Evolutionary conservation across 2,888 invertebrate species (phyloP), one percentile per base, ranked within the genome.

Genomic region (Drosophila prolongata): DNA sequence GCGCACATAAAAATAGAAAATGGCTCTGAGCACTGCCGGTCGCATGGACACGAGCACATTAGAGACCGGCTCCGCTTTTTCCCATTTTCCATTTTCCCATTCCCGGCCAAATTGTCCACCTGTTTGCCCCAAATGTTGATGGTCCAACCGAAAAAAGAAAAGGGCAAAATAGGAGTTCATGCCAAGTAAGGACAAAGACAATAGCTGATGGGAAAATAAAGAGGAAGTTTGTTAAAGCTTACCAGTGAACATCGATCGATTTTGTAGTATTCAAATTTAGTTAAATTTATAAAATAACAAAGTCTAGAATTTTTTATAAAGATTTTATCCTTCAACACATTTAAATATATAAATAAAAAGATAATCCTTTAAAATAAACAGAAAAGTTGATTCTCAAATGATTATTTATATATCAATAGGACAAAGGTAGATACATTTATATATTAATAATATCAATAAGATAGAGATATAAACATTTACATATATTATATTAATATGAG

Each of bases 1-100:
- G 83, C 84, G 81, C 83, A 84, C 83, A 84, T 84, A 87, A 84
- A 84, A 84, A 84, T 84, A 84, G 83, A 87, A 84, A 84, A 84
- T 87, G 84, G 79, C 86, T 81, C 75, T 78, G 78, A 80, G 78
- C 79, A 75, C 67, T 69, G 77, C 79, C 73, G 60, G 72, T 67
- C 35, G 64, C 61, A 50, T 69, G 70, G 49, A 78, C 80, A 80
- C 71, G 56, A 69, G 53, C 87, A 87, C 84, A 84, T 87, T 87
- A 87, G 84, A 79, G 78, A 55, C 68, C 68, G 60, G 77, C 52
- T 57, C 16, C 16, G 30, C 44, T 35, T 42, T 35, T 27, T 11
- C 13, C 35, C 34, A 46, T 16, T 19, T 57, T 57, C 24, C 47
- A 43, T 44, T 37, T 30, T 5, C 47, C 55, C 30, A 24, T 55